A percentile compares a stretch with the other conserved stretches of the same genome.
Conservation (phyloP, 2,888 invertebrate genomes). For the Hypselothyrea guttata region DNA sequence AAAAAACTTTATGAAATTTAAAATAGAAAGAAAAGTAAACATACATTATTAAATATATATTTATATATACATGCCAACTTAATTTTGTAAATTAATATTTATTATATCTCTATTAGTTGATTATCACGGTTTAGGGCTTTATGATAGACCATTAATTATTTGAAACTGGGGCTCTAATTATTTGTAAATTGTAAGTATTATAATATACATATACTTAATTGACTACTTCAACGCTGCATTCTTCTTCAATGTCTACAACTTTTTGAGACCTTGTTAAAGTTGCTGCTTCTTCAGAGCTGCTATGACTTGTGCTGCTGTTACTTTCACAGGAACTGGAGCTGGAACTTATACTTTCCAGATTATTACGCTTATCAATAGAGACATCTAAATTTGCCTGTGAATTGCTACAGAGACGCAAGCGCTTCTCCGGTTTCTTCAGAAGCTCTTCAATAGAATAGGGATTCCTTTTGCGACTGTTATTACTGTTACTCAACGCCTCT, state of each 20-base stretch:
- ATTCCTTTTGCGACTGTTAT: slow-evolving; percentile 85
- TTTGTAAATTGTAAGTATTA: too few relatives aligned
- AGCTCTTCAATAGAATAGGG: slow-evolving; percentile 94
- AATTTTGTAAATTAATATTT: too few relatives aligned
- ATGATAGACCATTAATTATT: not conserved
- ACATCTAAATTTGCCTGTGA: slow-evolving; percentile 34
- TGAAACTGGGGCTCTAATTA: not conserved
- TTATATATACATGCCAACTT: too few relatives aligned
- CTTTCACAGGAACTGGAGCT: slow-evolving; percentile 68
- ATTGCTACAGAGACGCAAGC: slow-evolving; percentile 57
- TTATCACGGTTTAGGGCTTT: slow-evolving; percentile 41
- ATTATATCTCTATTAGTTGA: slow-evolving; percentile 31
- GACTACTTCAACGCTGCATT: slow-evolving; percentile 81
- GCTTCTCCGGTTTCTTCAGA: slow-evolving; percentile 89
- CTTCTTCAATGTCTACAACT: slow-evolving; percentile 63
- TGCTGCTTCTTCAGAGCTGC: slow-evolving; percentile 42
- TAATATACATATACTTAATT: slow-evolving; percentile 56
- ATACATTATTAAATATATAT: too few relatives aligned
- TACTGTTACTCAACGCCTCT: slow-evolving; percentile 19
- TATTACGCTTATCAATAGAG: slow-evolving; percentile 23
- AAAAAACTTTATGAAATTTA: too few relatives aligned
- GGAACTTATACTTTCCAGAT: slow-evolving; percentile 62
- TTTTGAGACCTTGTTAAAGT: slow-evolving; percentile 23
- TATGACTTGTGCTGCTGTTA: slow-evolving; percentile 43
- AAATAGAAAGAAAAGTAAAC: too few relatives aligned